These are phyloP conservation scores for Pristionchus fissidentatus DNA, from an alignment of 2,888 invertebrate species.

Conservation along the genomic window DNA sequence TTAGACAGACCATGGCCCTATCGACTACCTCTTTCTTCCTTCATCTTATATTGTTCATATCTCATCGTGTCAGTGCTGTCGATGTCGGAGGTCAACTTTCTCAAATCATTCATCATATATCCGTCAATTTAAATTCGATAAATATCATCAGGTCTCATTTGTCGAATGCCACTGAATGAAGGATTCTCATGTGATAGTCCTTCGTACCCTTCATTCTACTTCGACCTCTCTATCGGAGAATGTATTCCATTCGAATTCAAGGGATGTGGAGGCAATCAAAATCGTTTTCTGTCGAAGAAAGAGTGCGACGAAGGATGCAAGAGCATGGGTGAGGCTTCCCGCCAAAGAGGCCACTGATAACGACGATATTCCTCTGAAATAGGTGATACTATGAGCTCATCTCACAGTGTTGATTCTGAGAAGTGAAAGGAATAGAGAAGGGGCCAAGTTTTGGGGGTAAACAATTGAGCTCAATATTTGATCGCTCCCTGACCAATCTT, in stretches of 20 bases:
- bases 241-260: conserved; percentile 32
- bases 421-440: conserved; percentile 11
- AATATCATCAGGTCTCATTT: conserved; percentile 27
- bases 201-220: conserved; percentile 24
- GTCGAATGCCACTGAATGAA: conserved; percentile 21
- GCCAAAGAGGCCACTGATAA: too few species aligned
- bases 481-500: background rate
- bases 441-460: background rate
- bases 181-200: conserved; percentile 31
- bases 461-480: conserved; percentile 28
- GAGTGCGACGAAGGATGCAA: conserved; percentile 46
- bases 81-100: conserved; percentile 30
- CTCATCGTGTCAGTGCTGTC: background rate
- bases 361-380: background rate
- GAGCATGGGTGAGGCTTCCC: conserved; percentile 38
- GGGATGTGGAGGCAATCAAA: conserved; percentile 46
- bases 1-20: background rate
- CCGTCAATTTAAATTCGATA: background rate
- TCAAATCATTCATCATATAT: background rate
- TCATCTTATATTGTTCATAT: background rate
- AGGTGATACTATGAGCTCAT: background rate
- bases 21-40: background rate
- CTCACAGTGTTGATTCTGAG: background rate
- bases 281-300: conserved; percentile 38
- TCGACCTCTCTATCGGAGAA: conserved; percentile 6